A percentile compares a stretch with the other conserved stretches of the same genome.
Conservation (phyloP, 2,888 invertebrate species). For the Volucella bombylans region DNA sequence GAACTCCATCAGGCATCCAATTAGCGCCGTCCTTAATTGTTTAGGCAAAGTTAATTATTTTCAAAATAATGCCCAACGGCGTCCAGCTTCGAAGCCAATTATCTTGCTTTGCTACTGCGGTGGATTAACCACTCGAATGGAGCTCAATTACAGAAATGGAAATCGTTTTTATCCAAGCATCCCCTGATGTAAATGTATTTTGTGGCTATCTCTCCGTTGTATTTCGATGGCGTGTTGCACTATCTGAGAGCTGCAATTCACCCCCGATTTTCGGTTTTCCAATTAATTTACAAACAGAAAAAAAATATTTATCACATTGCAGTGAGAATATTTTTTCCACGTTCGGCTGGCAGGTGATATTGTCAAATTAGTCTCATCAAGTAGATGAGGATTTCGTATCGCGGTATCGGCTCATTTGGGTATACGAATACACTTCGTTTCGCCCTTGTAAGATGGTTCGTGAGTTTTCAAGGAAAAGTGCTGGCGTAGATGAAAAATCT, state of each 20-base stretch:
- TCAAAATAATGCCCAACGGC: constrained; percentile 59
- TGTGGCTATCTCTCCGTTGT: constrained; percentile 29
- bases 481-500: constrained; percentile 14
- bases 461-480: neutral
- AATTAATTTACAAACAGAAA: constrained; percentile 45
- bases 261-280: constrained; percentile 5
- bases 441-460: too few species aligned
- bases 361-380: too few species aligned
- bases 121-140: constrained; percentile 67
- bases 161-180: constrained; percentile 62
- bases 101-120: constrained; percentile 7
- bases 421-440: too few species aligned
- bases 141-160: constrained; percentile 70
- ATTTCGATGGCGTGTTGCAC: too few species aligned
- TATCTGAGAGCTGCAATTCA: constrained; percentile 12
- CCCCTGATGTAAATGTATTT: constrained; percentile 64
- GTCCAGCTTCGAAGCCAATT: neutral
- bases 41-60: constrained; percentile 71
- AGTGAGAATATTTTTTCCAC: too few species aligned
- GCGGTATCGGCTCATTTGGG: too few species aligned
- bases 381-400: too few species aligned
- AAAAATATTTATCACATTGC: too few species aligned
- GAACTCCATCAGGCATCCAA: constrained; percentile 61
- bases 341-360: neutral
- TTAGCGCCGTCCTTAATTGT: constrained; percentile 68